These are phyloP conservation scores for Drosophila rellima DNA, from an alignment of 2,888 invertebrate species.

Conservation along the genomic window DNA sequence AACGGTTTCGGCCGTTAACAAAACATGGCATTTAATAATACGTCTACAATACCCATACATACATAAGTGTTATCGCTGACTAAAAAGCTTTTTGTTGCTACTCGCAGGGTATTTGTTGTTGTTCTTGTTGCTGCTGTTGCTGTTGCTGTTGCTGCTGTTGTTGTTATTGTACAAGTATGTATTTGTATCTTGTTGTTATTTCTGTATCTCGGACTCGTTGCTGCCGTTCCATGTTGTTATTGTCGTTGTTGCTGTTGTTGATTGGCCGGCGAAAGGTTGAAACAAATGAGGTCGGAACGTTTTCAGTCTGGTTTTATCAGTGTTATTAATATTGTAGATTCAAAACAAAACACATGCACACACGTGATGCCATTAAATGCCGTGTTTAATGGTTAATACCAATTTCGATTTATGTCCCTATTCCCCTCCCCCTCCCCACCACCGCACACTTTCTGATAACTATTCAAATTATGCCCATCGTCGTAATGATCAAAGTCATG, in stretches of 20 bases:
- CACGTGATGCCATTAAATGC: constrained; percentile 66
- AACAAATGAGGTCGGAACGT: constrained; percentile 68
- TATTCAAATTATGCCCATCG: constrained; percentile 61
- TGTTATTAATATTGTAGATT: constrained; percentile 76
- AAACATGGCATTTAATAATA: constrained; percentile 81
- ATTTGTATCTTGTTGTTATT: constrained; percentile 72
- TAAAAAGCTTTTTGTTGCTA: constrained; percentile 79
- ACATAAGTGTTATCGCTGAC: constrained; percentile 80
- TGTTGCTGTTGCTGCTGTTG: constrained; percentile 26
- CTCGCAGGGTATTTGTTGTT: constrained; percentile 51
- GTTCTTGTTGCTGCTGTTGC: constrained; percentile 26
- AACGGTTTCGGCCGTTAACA: constrained; percentile 80
- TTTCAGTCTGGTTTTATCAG: constrained; percentile 72
- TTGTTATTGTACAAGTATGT: constrained; percentile 33
- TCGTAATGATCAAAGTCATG: constrained; percentile 13
- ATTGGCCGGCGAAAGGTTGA: constrained; percentile 67
- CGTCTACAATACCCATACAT: constrained; percentile 76
- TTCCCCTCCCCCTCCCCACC: neutral
- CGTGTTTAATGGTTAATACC: constrained; percentile 74
- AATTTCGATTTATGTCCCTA: constrained; percentile 46
- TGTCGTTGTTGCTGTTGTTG: constrained; percentile 47
- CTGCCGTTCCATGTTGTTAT: constrained; percentile 36
- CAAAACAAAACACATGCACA: constrained; percentile 61
- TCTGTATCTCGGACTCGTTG: constrained; percentile 60
- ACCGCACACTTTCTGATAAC: constrained; percentile 56